Conservation (phyloP, 2,888 invertebrate genomes). For the Copidosoma aretas region DNA sequence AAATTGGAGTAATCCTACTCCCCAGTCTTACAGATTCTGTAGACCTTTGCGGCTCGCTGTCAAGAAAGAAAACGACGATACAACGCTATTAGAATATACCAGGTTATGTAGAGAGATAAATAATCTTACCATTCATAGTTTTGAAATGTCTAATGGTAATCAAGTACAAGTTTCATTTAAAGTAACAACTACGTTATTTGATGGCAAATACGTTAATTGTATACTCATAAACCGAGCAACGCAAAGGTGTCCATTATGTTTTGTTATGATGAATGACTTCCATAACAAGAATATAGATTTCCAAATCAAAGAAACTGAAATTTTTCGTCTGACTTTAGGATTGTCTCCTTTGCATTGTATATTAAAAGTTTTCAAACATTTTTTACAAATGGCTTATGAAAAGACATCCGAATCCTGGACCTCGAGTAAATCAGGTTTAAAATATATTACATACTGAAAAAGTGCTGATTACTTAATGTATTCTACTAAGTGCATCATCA, state of each 20-base stretch:
- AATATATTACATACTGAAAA: too few species aligned
- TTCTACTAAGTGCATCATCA: too few species aligned
- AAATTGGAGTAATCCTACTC: slow-evolving; percentile 16
- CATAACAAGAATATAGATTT: not conserved
- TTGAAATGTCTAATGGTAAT: not conserved
- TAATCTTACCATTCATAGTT: not conserved
- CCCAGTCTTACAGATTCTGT: slow-evolving; percentile 10
- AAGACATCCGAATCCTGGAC: not conserved
- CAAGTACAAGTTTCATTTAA: slow-evolving; percentile 5
- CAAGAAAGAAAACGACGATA: slow-evolving; percentile 7
- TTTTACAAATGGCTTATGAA: slow-evolving; percentile 7
- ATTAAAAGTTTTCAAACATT: slow-evolving; percentile 12
- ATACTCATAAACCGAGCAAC: slow-evolving; percentile 7
- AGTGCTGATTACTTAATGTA: too few species aligned
- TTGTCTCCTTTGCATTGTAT: slow-evolving; percentile 4
- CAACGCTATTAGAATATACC: slow-evolving; percentile 1
- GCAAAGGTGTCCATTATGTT: not conserved
- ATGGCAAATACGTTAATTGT: not conserved
- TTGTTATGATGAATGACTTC: not conserved
- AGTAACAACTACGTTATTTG: not conserved
- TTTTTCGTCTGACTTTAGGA: not conserved
- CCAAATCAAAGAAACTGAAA: not conserved
- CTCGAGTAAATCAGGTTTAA: too few species aligned
- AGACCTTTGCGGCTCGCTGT: slow-evolving; percentile 4
- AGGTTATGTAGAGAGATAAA: not conserved